phyloP scores from a whole-genome alignment of 2,113 vertebrate genomes.

The Myocastor coypus region DNA sequence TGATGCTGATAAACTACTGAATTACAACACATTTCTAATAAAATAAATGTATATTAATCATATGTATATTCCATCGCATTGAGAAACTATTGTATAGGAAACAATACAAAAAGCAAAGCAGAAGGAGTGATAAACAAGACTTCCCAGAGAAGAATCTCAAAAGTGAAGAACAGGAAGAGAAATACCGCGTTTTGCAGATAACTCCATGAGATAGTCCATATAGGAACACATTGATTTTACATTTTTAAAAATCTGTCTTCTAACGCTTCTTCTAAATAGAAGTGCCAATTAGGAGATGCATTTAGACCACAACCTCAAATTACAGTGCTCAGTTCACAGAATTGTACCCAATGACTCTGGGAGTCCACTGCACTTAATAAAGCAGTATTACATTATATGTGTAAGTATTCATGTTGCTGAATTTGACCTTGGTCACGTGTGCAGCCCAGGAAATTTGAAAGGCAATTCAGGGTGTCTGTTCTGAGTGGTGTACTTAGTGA shows the following conservation, averaged over 20 bases:
- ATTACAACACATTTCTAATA: background rate
- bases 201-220: background rate
- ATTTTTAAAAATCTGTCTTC: background rate
- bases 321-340: conserved; percentile 44
- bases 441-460: background rate
- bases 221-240: background rate
- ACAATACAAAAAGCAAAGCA: background rate
- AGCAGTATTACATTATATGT: background rate
- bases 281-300: background rate
- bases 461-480: background rate
- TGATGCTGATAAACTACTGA: background rate
- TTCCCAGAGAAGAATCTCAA: background rate
- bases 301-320: background rate
- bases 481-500: background rate
- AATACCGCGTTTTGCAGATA: background rate
- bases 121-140: background rate
- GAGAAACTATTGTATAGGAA: background rate
- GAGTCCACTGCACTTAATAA: background rate
- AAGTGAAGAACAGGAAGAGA: background rate
- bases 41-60: background rate
- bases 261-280: background rate
- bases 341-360: conserved; percentile 53
- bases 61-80: background rate
- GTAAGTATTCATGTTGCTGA: background rate
- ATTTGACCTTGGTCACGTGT: background rate